Percentiles rank a stretch among this genome's conserved stretches.
Evolutionary conservation across 2,113 vertebrate species (phyloP).

Genomic region (Tachysurus vachellii): DNA sequence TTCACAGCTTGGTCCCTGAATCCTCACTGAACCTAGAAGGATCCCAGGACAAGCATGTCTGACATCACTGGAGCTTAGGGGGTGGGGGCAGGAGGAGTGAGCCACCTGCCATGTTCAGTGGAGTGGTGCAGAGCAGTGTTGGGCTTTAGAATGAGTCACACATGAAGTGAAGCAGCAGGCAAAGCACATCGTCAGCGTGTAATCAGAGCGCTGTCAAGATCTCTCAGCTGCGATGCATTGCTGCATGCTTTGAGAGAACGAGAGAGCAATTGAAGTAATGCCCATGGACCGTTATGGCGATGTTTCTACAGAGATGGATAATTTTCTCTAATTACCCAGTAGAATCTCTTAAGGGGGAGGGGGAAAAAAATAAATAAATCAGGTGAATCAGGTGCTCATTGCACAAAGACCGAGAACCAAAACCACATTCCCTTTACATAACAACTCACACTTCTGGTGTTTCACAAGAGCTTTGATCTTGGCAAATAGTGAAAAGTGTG

Average conservation of each 20-base stretch:
- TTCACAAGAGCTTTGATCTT: conserved; percentile 42
- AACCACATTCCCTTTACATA: neutral
- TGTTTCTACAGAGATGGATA: neutral
- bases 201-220: conserved; percentile 35
- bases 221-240: conserved; percentile 33
- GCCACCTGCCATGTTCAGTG: conserved; percentile 47
- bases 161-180: conserved; percentile 45
- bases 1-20: conserved; percentile 19
- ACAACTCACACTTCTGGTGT: neutral
- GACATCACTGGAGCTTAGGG: conserved; percentile 35
- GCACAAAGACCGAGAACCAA: neutral
- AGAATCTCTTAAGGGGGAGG: neutral
- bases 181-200: conserved; percentile 35
- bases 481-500: conserved; percentile 21
- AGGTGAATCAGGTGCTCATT: neutral
- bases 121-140: conserved; percentile 38
- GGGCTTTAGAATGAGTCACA: conserved; percentile 46
- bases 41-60: conserved; percentile 23
- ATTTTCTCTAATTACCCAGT: conserved; percentile 20
- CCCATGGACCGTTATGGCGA: neutral
- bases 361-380: neutral
- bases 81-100: neutral
- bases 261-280: conserved; percentile 21
- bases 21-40: conserved; percentile 2
- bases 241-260: neutral